Conservation (phyloP, 2,888 invertebrate species). For the Epinotia nisella region DNA sequence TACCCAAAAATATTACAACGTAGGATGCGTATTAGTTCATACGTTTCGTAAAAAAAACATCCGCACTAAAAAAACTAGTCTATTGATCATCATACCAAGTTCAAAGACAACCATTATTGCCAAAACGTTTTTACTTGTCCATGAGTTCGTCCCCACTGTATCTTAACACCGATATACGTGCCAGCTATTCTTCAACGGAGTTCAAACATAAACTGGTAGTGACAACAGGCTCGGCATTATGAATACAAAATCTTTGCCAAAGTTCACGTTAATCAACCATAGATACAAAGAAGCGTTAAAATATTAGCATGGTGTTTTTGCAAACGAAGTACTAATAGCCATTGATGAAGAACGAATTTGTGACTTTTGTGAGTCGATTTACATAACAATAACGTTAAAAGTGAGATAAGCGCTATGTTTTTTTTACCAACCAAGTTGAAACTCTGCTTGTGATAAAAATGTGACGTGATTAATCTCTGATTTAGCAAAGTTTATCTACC, state of each 20-base stretch:
- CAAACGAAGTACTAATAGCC: constrained; percentile 12
- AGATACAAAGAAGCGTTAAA: constrained; percentile 25
- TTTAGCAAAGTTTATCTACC: too few species aligned
- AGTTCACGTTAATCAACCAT: constrained; percentile 29
- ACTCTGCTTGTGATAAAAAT: background rate
- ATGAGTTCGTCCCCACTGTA: background rate
- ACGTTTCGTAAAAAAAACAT: constrained; percentile 56
- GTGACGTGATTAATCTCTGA: background rate
- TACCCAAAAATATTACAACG: constrained; percentile 43
- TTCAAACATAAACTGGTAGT: background rate
- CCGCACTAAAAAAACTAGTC: constrained; percentile 61
- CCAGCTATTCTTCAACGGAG: background rate
- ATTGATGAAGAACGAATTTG: constrained; percentile 19
- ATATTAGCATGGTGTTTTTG: constrained; percentile 40
- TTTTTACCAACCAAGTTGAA: background rate
- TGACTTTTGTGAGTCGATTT: constrained; percentile 8
- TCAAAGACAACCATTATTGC: constrained; percentile 50
- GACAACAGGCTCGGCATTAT: background rate
- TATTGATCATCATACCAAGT: constrained; percentile 60
- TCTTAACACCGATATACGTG: background rate
- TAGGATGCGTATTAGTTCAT: constrained; percentile 54
- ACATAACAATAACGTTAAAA: constrained; percentile 13
- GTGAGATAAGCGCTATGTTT: constrained; percentile 1
- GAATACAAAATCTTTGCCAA: background rate
- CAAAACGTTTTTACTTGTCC: background rate